A percentile compares a stretch with the other conserved stretches of the same genome.
These are phyloP conservation scores for Montipora efflorescens DNA, from an alignment of 64 coral and sea anemone genomes.

Conservation along the genomic window DNA sequence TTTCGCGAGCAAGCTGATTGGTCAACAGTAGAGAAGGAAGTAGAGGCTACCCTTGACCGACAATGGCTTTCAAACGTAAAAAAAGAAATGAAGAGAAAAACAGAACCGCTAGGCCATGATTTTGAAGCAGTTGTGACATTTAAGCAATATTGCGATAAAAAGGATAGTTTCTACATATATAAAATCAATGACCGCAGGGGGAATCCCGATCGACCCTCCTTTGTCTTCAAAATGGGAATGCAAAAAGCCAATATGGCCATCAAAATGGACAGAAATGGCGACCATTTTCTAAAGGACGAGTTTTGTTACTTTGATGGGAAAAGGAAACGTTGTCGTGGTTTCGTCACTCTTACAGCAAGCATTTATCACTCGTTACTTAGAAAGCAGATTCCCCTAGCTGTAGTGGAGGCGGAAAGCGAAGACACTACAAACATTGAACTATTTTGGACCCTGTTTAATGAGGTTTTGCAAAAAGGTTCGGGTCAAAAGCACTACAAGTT, in stretches of 20 bases:
- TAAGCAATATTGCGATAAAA: conserved; percentile 65
- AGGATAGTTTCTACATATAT: conserved; percentile 59
- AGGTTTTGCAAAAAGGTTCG: conserved; percentile 37
- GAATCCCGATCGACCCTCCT: conserved; percentile 60
- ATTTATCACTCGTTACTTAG: conserved; percentile 68
- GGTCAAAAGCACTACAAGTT: not conserved
- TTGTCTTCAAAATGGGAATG: conserved; percentile 71
- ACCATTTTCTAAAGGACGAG: conserved; percentile 21
- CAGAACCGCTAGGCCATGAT: conserved; percentile 50
- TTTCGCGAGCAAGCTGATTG: conserved; percentile 4
- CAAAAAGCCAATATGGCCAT: conserved; percentile 53
- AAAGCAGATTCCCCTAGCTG: conserved; percentile 55
- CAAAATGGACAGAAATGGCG: conserved; percentile 45
- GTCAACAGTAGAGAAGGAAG: not conserved
- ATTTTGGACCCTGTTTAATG: conserved; percentile 69
- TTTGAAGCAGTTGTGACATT: conserved; percentile 67
- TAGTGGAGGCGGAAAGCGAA: conserved; percentile 59
- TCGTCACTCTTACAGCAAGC: conserved; percentile 68
- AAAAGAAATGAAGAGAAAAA: conserved; percentile 42
- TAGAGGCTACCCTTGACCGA: too few species aligned
- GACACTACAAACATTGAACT: conserved; percentile 30
- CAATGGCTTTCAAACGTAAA: conserved; percentile 70
- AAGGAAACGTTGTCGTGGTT: conserved; percentile 20
- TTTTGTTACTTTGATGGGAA: conserved; percentile 72
- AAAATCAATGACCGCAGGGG: conserved; percentile 67